Percentiles rank a stretch among this genome's conserved stretches.
These are phyloP conservation scores for Aphelinus atriplicis DNA, from an alignment of 1,140 invertebrate species.

Conservation along the genomic window DNA sequence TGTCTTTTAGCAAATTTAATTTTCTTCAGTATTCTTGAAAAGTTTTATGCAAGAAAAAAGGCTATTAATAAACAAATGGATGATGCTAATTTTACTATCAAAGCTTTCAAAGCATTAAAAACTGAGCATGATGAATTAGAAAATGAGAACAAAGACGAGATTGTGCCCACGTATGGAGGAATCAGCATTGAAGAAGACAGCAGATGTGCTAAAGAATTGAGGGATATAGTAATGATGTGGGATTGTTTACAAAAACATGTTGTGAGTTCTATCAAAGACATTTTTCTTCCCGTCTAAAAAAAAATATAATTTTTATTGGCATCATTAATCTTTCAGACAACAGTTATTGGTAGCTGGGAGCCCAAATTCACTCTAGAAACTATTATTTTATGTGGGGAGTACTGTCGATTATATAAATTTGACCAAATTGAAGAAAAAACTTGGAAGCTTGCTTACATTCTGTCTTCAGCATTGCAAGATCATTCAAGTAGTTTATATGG, in stretches of 20 bases:
- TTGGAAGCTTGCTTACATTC: constrained; percentile 52
- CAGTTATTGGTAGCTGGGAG: constrained; percentile 44
- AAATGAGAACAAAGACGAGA: constrained; percentile 37
- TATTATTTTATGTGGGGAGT: constrained; percentile 53
- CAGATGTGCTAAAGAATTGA: constrained; percentile 44
- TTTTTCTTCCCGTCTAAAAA: constrained; percentile 12
- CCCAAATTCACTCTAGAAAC: constrained; percentile 44
- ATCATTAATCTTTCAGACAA: constrained; percentile 27
- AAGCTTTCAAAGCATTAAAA: constrained; percentile 39
- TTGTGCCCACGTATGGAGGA: constrained; percentile 54
- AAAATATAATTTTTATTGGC: neutral
- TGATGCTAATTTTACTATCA: constrained; percentile 42
- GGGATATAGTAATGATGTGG: constrained; percentile 50
- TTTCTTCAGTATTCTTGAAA: constrained; percentile 51
- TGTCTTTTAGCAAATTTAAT: constrained; percentile 51
- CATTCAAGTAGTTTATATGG: constrained; percentile 48
- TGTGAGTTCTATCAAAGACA: constrained; percentile 41
- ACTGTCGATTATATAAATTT: constrained; percentile 51
- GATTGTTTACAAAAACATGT: constrained; percentile 44
- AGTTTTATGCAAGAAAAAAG: constrained; percentile 43
- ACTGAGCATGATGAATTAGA: constrained; percentile 35
- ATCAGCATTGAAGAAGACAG: constrained; percentile 53
- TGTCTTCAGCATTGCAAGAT: constrained; percentile 48
- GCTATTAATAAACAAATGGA: constrained; percentile 51
- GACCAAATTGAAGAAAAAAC: constrained; percentile 45